Conservation (phyloP, 2,888 invertebrate species). For the Epinotia ramella region DNA sequence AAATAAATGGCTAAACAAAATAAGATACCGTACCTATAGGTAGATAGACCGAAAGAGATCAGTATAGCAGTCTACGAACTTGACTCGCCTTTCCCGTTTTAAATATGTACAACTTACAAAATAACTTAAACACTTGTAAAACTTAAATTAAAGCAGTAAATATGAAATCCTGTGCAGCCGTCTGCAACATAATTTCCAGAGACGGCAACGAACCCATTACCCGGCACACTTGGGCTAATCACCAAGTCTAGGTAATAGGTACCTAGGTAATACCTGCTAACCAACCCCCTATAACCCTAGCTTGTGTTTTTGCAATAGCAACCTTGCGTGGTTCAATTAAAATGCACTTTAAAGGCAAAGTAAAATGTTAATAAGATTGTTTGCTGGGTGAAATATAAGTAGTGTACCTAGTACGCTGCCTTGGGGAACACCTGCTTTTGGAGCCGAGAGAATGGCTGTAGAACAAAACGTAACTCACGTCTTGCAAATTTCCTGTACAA, state of each 20-base stretch:
- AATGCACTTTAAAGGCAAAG: background rate
- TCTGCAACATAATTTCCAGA: slow-evolving; percentile 38
- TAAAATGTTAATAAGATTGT: background rate
- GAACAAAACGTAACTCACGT: background rate
- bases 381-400: background rate
- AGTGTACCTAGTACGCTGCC: slow-evolving; percentile 22
- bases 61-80: background rate
- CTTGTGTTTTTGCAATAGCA: background rate
- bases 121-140: slow-evolving; percentile 29
- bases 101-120: slow-evolving; percentile 15
- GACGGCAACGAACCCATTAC: slow-evolving; percentile 42
- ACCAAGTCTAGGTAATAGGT: slow-evolving; percentile 35
- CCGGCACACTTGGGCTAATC: slow-evolving; percentile 30
- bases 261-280: slow-evolving; percentile 23
- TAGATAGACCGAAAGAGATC: too few relatives aligned
- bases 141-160: slow-evolving; percentile 41
- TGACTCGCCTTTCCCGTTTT: background rate
- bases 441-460: background rate
- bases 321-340: background rate
- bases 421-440: slow-evolving; percentile 33
- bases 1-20: too few relatives aligned
- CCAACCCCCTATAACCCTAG: background rate
- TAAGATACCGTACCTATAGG: too few relatives aligned
- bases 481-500: background rate
- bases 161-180: slow-evolving; percentile 41